Evolutionary conservation across 2,888 invertebrate species (phyloP).

Genomic region (Chrysotoxum bicinctum): DNA sequence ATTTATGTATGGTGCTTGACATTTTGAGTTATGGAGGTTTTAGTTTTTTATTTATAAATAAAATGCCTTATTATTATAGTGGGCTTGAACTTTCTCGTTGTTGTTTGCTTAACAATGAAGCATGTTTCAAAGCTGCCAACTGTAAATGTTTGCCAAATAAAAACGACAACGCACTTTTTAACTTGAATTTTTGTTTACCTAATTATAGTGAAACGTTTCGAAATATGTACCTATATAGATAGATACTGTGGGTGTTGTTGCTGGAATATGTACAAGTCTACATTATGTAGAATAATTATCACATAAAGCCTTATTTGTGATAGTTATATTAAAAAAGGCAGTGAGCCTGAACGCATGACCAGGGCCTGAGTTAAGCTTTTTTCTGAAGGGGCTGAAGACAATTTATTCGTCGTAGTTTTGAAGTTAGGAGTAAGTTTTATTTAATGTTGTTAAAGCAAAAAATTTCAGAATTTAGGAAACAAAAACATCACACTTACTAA

Average conservation of each 20-base stretch:
- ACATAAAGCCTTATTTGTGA: constrained; percentile 5
- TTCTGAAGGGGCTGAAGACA: not conserved
- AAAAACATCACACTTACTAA: no score
- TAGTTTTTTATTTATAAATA: not conserved
- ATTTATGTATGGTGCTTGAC: constrained; percentile 15
- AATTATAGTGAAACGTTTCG: not conserved
- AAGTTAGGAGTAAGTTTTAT: no score
- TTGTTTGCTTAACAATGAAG: constrained; percentile 14
- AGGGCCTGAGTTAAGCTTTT: not conserved
- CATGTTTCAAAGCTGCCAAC: constrained; percentile 30
- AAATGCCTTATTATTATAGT: not conserved
- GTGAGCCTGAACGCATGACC: not conserved
- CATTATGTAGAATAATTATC: not conserved
- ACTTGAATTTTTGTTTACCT: constrained; percentile 8
- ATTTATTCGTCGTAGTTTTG: not conserved
- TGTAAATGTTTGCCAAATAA: constrained; percentile 37
- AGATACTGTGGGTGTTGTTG: constrained; percentile 1
- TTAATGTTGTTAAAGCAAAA: no score
- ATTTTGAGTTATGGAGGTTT: not conserved
- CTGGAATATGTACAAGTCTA: not conserved
- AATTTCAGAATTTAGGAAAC: no score
- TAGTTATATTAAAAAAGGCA: not conserved
- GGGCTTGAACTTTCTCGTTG: constrained; percentile 14
- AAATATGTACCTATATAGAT: not conserved
- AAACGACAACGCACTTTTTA: constrained; percentile 27